Percentiles rank a stretch among this genome's conserved stretches.
Evolutionary conservation across 2,797 vertebrate genomes (phyloP).

Genomic region (Malacoraja senta): DNA sequence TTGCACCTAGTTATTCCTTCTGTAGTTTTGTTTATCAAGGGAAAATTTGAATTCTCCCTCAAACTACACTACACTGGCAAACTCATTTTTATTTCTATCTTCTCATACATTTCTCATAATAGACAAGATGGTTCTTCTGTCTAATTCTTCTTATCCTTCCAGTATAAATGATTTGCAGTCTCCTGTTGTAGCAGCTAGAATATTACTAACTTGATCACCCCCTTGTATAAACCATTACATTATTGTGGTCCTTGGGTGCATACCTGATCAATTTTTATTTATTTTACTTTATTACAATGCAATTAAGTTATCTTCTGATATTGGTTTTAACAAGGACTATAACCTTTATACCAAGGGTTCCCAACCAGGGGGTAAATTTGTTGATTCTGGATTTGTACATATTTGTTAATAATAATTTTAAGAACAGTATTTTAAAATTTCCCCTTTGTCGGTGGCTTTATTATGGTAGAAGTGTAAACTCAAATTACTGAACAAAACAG

Average conservation of each 20-base stretch:
- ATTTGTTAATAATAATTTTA: too few relatives aligned
- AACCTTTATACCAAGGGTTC: background rate
- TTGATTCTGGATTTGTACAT: too few relatives aligned
- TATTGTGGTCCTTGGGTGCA: background rate
- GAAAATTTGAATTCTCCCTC: background rate
- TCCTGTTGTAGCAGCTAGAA: background rate
- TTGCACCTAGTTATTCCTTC: background rate
- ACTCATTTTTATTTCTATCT: background rate
- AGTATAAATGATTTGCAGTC: background rate
- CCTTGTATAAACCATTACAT: background rate
- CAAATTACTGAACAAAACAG: too few relatives aligned
- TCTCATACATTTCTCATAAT: background rate
- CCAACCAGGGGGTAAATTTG: too few relatives aligned
- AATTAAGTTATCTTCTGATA: background rate
- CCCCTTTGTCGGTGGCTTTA: too few relatives aligned
- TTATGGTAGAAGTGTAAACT: too few relatives aligned
- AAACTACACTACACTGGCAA: background rate
- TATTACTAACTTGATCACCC: background rate
- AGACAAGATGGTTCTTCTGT: background rate
- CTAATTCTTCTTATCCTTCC: background rate
- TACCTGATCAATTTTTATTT: background rate
- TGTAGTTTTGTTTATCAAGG: background rate
- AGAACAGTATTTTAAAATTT: too few relatives aligned
- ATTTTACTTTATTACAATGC: background rate
- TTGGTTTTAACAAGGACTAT: background rate